Evolutionary conservation across 2,888 invertebrate species (phyloP).

Genomic region (Atrina japonica): DNA sequence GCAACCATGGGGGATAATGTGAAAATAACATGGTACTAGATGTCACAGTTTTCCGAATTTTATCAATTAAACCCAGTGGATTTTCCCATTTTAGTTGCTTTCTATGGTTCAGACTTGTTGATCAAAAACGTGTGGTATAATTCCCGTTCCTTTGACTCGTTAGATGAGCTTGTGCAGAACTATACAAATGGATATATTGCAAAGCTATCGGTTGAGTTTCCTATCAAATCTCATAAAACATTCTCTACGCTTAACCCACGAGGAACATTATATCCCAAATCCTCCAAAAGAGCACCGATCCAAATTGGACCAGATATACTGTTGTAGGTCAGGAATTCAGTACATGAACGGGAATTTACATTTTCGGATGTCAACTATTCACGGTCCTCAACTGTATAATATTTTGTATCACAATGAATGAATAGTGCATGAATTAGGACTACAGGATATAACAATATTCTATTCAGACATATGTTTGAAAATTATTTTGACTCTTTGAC

Average conservation of each 20-base stretch:
- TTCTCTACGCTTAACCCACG: constrained; percentile 48
- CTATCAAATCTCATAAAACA: constrained; percentile 45
- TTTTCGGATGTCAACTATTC: constrained; percentile 65
- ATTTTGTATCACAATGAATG: constrained; percentile 64
- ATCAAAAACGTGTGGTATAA: constrained; percentile 56
- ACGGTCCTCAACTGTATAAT: constrained; percentile 69
- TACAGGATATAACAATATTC: constrained; percentile 72
- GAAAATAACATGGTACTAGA: constrained; percentile 47
- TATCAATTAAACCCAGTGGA: constrained; percentile 60
- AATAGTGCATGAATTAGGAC: constrained; percentile 73
- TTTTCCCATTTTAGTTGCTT: constrained; percentile 59
- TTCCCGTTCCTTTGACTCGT: constrained; percentile 42
- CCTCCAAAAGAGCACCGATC: constrained; percentile 55
- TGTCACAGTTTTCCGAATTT: constrained; percentile 51
- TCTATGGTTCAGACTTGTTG: constrained; percentile 35
- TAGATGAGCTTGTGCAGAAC: constrained; percentile 36
- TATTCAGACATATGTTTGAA: constrained; percentile 65
- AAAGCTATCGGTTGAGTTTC: constrained; percentile 40
- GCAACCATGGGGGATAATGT: constrained; percentile 25
- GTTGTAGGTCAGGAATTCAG: constrained; percentile 62
- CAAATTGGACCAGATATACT: constrained; percentile 69
- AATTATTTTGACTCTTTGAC: constrained; percentile 65
- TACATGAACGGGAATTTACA: constrained; percentile 74
- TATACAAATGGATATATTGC: neutral
- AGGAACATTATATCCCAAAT: constrained; percentile 48